Evolutionary conservation across 2,113 vertebrate genomes (phyloP), one percentile per base, ranked within the genome.

Genomic region (Strix aluco): DNA sequence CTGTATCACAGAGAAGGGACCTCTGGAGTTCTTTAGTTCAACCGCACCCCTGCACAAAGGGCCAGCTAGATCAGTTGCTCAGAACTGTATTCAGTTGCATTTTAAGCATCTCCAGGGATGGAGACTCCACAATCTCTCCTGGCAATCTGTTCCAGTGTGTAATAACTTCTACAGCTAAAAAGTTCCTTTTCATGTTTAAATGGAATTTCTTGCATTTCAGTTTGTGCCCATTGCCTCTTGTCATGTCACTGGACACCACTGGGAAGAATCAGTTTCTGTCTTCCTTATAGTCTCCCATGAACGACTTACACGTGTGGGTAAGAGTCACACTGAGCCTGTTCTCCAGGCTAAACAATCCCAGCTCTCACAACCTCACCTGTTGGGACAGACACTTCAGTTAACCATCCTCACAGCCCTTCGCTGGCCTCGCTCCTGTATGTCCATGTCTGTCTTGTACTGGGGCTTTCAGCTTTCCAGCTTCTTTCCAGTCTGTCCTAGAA

Each of bases 231-330:
- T 30, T 85, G 54, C 27, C 42, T 91, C 16, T 87, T 52, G 61
- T 46, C 23, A 7, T 9, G 20, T 75, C 38, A 25, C n/a, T 22
- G 30, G 36, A 38, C 10, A 13, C 36, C 25, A 15, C 26, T 44
- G 62, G 63, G 52, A 15, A 40, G 13, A 19, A 32, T 66, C 46
- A 62, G 40, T 57, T 83, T 51, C 10, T 32, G 42, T 49, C 32
- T 54, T 63, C 42, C 54, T 54, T 73, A 27, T 7, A 1, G 5
- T 42, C 17, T 51, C 21, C 51, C 14, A 2, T 27, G 62, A 7
- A 15, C 42, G 19, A 20, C 25, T 40, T 15, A 23, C 2, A 2
- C 6, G 14, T 0, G 0, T 16, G 9, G 54, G 8, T 42, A 40
- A 46, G 57, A 61, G 21, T 51, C 36, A 25, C 5, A 3, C 57